Base-by-base conservation (phyloP, 1,140 invertebrate species). In the Whitmania pigra region DNA sequence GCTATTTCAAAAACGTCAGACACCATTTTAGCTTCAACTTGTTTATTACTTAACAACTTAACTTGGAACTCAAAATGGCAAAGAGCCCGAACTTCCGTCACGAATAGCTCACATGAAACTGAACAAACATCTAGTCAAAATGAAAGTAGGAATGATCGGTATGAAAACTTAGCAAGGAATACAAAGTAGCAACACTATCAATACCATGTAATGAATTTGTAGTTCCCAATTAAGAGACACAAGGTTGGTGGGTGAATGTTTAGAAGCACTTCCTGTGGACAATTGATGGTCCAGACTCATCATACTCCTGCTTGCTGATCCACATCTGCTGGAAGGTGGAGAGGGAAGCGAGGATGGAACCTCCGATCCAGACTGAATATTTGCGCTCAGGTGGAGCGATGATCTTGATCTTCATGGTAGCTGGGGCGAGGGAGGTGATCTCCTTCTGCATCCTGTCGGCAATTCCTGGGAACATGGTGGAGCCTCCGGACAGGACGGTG, bases 221-320 rank as follows among this genome's bases (percentile, higher is more conserved):
- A 49, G 43, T 49, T 49, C 43, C 43, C 11, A 17, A 49, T 49
- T 17, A 17, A 49, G 43, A 49, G 43, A 49, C 15, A 49, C 43
- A 49, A 49, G 15, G 31, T 36, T 36, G 29, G 57, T 25, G 2
- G 57, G 57, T n/a, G 22, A 25, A 22, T 70, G 69, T 73, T 73
- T 74, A 74, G 71, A 74, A 74, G 71, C 73, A 74, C 60, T 74
- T 74, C 27, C 73, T 57, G 66, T 74, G 91, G 75, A 94, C 91
- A 82, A 93, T 92, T 67, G 88, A 89, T 75, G 91, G 91, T 76
- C 91, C 91, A 78, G 89, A 92, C 82, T 93, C 91, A 83, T 94
- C 91, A 84, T 94, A 94, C 81, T 94, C 91, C 83, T 92, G 89
- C 82, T 93, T 93, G 79, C 89, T 91, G 85, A 94, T 92, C 91